Evolutionary conservation across 2,113 vertebrate species (phyloP).

Genomic region (Pachypanchax playfairii): DNA sequence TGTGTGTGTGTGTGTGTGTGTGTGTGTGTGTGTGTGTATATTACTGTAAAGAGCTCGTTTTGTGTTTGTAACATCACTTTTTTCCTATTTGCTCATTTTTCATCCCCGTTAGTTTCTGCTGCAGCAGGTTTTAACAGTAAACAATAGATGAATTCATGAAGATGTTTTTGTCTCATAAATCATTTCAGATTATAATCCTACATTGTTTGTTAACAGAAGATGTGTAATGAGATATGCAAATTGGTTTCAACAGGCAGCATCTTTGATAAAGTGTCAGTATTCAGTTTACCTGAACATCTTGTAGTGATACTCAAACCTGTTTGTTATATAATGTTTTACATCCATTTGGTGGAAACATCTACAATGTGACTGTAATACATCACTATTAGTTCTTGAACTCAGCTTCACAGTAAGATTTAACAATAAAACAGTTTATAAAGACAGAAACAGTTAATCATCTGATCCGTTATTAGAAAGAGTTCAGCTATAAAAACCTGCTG

Average conservation of each 20-base stretch:
- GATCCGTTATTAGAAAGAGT: no score
- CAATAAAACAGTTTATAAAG: no score
- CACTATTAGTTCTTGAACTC: no score
- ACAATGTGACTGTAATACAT: no score
- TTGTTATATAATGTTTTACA: no score
- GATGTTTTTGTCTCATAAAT: conserved; percentile 59
- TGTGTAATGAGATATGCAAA: conserved; percentile 60
- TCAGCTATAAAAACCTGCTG: no score
- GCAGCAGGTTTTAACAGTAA: conserved; percentile 47
- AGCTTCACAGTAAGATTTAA: no score
- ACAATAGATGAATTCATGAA: conserved; percentile 43
- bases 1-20: no score
- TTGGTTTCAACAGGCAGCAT: conserved; percentile 38
- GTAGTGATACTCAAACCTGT: no score
- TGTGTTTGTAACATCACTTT: conserved; percentile 5
- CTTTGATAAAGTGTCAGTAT: conserved; percentile 27
- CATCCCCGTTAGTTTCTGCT: conserved; percentile 38
- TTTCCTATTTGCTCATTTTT: conserved; percentile 36
- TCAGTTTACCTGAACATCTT: conserved; percentile 32
- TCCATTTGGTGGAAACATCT: no score
- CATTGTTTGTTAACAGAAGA: conserved; percentile 34
- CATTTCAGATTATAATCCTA: conserved; percentile 43
- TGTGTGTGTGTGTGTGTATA: no score
- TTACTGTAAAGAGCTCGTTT: conserved; percentile 1
- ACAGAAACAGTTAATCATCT: no score